Base-by-base conservation (phyloP, 2,888 invertebrate species). In the Atrina japonica region DNA sequence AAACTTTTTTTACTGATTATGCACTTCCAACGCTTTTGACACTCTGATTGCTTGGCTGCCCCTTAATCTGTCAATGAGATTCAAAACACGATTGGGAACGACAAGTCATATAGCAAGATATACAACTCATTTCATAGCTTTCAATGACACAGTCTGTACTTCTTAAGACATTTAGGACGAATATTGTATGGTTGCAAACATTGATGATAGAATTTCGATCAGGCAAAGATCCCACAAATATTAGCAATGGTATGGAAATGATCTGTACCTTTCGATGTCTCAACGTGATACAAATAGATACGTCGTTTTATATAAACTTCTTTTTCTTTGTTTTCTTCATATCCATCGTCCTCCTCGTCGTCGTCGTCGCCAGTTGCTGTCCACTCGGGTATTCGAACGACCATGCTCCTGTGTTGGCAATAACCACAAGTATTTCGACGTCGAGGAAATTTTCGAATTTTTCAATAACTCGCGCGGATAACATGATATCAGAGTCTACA, bases 121-220 rank as follows among this genome's bases (percentile, higher is more conserved):
- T 30, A 43, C 69, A 69, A 41, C 56, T 70, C 49, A 69, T 41
- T 25, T 41, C 49, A 35, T 27, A 43, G n/a, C n/a, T n/a, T n/a
- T n/a, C n/a, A 43, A 27, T 40, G 14, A 64, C n/a, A 14, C 18
- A 55, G 43, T 60, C 50, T 23, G 58, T 27, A 25, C 41, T 25
- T 35, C 58, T 58, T 41, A n/a, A 35, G 40, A 40, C 66, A 70
- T 18, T 30, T 25, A 30, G 63, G 69, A 0, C 27, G 58, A n/a
- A 49, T 56, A 50, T 58, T 25, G 52, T 64, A 69, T n/a, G 64
- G 69, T 50, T 56, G 58, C 43, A 64, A 58, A 55, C 69, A 69
- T 1, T 50, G n/a, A n/a, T n/a, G n/a, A n/a, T n/a, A n/a, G 43
- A 69, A 69, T 25, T 64, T 45, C 7, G 63, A 53, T 18, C 29